Conservation (phyloP, 2,888 invertebrate species). For the Liposcelis brunnea region DNA sequence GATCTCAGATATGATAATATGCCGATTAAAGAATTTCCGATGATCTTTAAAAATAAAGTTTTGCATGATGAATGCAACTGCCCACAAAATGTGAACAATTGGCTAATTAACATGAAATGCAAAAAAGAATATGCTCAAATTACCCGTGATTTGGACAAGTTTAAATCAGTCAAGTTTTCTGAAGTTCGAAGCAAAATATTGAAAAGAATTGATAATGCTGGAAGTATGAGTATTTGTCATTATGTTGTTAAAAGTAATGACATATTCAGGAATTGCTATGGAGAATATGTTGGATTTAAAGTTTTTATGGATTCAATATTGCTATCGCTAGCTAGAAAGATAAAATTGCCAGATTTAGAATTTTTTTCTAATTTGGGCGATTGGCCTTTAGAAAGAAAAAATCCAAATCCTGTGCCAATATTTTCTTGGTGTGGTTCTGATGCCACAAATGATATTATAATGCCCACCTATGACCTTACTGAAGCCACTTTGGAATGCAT, state of each 20-base stretch:
- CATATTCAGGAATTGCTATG: conserved; percentile 77
- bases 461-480: conserved; percentile 91
- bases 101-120: conserved; percentile 53
- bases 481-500: conserved; percentile 84
- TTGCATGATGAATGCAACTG: conserved; percentile 69
- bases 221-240: conserved; percentile 74
- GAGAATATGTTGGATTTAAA: conserved; percentile 88
- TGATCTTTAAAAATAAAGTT: conserved; percentile 31
- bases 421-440: conserved; percentile 94
- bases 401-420: conserved; percentile 48
- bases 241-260: conserved; percentile 70
- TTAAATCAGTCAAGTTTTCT: conserved; percentile 52
- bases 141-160: conserved; percentile 47
- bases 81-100: conserved; percentile 44
- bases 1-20: conserved; percentile 42
- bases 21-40: conserved; percentile 46
- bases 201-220: conserved; percentile 54
- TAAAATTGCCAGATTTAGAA: conserved; percentile 68
- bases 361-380: conserved; percentile 87
- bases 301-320: conserved; percentile 86
- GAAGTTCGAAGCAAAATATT: conserved; percentile 43
- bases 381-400: conserved; percentile 64
- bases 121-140: conserved; percentile 46
- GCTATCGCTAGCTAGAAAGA: conserved; percentile 63
- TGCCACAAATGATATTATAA: conserved; percentile 67